Conservation (phyloP, 2,113 vertebrate genomes). For the Pyxicephalus adspersus region DNA sequence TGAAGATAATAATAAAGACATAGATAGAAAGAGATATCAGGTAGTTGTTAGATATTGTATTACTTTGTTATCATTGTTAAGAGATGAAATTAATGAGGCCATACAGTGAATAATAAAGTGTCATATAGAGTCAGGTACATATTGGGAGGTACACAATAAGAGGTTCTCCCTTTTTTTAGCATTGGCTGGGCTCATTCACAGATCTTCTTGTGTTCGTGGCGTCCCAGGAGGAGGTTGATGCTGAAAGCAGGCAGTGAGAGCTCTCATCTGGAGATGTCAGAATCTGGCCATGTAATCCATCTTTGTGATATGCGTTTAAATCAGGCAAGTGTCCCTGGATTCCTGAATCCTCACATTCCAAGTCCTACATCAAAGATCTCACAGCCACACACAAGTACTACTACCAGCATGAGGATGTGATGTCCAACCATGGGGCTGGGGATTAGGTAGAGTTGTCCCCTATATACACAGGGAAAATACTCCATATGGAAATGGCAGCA, state of each 20-base stretch:
- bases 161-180: too few species aligned
- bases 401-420: not conserved
- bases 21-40: too few species aligned
- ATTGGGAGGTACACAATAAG: too few species aligned
- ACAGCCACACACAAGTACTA: constrained; percentile 64
- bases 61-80: too few species aligned
- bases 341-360: constrained; percentile 63
- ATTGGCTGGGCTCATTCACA: not conserved
- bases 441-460: too few species aligned
- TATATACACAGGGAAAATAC: not conserved
- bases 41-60: too few species aligned
- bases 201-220: not conserved
- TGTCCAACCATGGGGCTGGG: too few species aligned
- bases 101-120: too few species aligned
- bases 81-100: too few species aligned
- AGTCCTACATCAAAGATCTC: constrained; percentile 71
- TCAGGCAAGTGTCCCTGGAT: constrained; percentile 70
- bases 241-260: constrained; percentile 62
- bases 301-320: constrained; percentile 69
- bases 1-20: too few species aligned
- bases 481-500: too few species aligned
- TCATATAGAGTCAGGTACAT: too few species aligned
- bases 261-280: constrained; percentile 76
- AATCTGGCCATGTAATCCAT: constrained; percentile 74
- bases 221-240: constrained; percentile 14